These are phyloP conservation scores for Eumacrocentrus americanus DNA, from an alignment of 2,888 invertebrate genomes.

Conservation along the genomic window DNA sequence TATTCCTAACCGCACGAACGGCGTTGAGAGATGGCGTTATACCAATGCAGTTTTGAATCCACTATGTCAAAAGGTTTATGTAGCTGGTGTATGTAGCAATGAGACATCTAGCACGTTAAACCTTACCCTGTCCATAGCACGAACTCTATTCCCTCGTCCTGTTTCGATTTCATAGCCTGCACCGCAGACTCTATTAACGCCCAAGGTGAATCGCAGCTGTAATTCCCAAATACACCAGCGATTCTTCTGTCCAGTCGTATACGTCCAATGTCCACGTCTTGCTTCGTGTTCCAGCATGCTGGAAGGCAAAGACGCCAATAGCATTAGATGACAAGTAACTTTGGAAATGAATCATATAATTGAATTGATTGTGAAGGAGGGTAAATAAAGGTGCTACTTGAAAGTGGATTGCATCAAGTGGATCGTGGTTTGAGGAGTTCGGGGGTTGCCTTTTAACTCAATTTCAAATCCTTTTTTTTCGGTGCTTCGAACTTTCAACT, in stretches of 20 bases:
- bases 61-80: neutral
- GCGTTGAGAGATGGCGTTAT: too few species aligned
- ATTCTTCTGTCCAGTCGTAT: conserved; percentile 64
- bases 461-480: neutral
- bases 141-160: conserved; percentile 88
- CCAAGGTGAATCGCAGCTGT: conserved; percentile 89
- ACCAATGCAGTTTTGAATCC: neutral
- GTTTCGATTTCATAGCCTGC: conserved; percentile 82
- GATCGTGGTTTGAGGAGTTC: neutral
- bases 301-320: conserved; percentile 37
- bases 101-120: too few species aligned
- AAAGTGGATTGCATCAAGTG: neutral
- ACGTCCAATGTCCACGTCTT: conserved; percentile 55
- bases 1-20: too few species aligned
- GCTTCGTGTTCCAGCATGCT: conserved; percentile 71
- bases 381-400: neutral
- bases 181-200: conserved; percentile 87
- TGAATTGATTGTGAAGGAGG: neutral
- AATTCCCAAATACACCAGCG: conserved; percentile 78
- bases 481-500: neutral
- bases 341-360: too few species aligned
- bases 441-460: neutral
- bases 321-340: too few species aligned
- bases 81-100: neutral
- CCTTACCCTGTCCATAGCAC: conserved; percentile 93